Percentiles rank a stretch among this genome's conserved stretches.
phyloP scores from a whole-genome alignment of 2,797 vertebrate species.

The Lithobates pipiens region DNA sequence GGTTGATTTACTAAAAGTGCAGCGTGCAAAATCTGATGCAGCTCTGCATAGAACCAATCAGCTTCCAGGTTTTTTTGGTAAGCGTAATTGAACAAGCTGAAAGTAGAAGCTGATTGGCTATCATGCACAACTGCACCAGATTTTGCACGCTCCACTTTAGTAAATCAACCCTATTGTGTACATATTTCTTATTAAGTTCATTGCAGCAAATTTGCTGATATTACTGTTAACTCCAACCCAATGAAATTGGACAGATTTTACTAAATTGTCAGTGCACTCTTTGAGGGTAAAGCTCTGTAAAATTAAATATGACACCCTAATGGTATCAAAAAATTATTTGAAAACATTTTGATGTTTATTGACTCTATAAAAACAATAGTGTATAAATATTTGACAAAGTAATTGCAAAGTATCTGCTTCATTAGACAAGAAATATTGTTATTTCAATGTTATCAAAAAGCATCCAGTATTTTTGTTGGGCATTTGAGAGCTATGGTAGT shows the following conservation, averaged over 20 bases:
- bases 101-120: too few species aligned
- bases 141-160: too few species aligned
- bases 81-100: too few species aligned
- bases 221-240: slow-evolving; percentile 7
- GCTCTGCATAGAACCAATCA: too few species aligned
- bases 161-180: background rate
- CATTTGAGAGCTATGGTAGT: background rate
- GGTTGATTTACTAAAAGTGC: too few species aligned
- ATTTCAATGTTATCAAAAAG: background rate
- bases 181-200: slow-evolving; percentile 10
- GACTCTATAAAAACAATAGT: background rate
- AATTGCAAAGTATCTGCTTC: background rate
- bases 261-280: background rate
- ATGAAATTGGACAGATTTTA: slow-evolving; percentile 11
- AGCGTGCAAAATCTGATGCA: too few species aligned
- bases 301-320: background rate
- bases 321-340: slow-evolving; percentile 7
- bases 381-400: background rate
- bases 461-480: background rate
- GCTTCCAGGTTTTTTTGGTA: too few species aligned
- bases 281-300: background rate
- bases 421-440: background rate
- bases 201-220: slow-evolving; percentile 7
- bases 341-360: slow-evolving; percentile 13
- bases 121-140: too few species aligned